Evolutionary conservation across 1,140 invertebrate species (phyloP).

Genomic region (Bradysia coprophila): DNA sequence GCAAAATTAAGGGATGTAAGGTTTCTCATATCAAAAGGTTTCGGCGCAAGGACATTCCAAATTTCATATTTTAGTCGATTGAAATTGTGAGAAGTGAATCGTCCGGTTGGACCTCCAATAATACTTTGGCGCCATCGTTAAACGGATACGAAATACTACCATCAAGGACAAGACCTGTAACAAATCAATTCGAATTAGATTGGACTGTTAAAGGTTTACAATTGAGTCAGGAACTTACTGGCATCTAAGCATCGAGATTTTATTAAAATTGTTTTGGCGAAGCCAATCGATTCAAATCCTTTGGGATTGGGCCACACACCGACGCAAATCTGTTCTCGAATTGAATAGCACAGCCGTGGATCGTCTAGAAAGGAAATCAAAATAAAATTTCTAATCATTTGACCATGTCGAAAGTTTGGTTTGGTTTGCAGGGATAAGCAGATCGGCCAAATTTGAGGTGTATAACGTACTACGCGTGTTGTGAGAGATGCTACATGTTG

Average conservation of each 20-base stretch:
- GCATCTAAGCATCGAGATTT: conserved; percentile 88
- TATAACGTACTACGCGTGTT: background rate
- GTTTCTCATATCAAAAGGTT: too few species aligned
- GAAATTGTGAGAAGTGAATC: conserved; percentile 74
- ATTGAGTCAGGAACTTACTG: conserved; percentile 18
- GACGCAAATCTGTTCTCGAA: conserved; percentile 76
- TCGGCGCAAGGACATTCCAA: too few species aligned
- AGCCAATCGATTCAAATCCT: conserved; percentile 42
- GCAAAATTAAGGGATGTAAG: too few species aligned
- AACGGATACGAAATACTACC: conserved; percentile 87
- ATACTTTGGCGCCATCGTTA: conserved; percentile 80
- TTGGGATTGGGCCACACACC: conserved; percentile 56
- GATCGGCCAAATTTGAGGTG: too few species aligned
- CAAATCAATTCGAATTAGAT: too few species aligned
- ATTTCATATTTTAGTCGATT: conserved; percentile 34
- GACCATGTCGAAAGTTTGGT: conserved; percentile 1
- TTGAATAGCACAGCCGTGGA: conserved; percentile 64
- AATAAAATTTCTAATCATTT: conserved; percentile 4
- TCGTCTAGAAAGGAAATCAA: conserved; percentile 37
- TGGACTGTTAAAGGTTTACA: too few species aligned
- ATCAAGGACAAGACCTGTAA: conserved; percentile 79
- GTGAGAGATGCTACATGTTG: background rate
- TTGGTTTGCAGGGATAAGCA: too few species aligned
- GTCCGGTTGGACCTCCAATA: conserved; percentile 65
- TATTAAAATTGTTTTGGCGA: conserved; percentile 49